phyloP scores from a whole-genome alignment of 1,140 invertebrate species.

The Achatina immaculata region DNA sequence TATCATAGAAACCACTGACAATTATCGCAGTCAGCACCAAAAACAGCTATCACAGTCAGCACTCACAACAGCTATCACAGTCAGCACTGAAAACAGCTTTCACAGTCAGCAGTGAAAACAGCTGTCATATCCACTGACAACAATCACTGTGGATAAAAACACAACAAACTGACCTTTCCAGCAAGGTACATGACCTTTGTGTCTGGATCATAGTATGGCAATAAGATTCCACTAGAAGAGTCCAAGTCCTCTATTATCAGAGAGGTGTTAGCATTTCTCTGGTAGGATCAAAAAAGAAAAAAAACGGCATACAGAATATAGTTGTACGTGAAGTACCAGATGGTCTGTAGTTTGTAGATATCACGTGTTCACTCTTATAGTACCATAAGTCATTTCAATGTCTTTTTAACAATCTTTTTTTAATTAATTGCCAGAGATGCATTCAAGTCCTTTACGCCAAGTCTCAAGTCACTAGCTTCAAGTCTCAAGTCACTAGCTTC shows the following conservation, averaged over 20 bases:
- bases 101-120: not conserved
- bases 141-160: not conserved
- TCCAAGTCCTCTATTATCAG: constrained; percentile 87
- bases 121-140: not conserved
- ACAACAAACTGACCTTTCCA: constrained; percentile 84
- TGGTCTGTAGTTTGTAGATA: no score
- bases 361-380: no score
- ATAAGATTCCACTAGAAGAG: constrained; percentile 90
- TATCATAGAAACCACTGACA: not conserved
- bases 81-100: not conserved
- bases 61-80: not conserved
- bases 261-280: constrained; percentile 82
- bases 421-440: no score
- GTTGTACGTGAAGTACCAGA: no score
- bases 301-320: no score
- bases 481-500: no score
- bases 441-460: no score
- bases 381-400: no score
- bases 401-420: no score
- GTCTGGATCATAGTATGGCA: constrained; percentile 94
- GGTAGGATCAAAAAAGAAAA: constrained; percentile 73
- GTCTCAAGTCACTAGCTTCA: no score
- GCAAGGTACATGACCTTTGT: constrained; percentile 93
- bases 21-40: not conserved
- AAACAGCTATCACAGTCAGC: not conserved